Evolutionary conservation across 1,140 invertebrate species (phyloP).

Genomic region (Cherax destructor): DNA sequence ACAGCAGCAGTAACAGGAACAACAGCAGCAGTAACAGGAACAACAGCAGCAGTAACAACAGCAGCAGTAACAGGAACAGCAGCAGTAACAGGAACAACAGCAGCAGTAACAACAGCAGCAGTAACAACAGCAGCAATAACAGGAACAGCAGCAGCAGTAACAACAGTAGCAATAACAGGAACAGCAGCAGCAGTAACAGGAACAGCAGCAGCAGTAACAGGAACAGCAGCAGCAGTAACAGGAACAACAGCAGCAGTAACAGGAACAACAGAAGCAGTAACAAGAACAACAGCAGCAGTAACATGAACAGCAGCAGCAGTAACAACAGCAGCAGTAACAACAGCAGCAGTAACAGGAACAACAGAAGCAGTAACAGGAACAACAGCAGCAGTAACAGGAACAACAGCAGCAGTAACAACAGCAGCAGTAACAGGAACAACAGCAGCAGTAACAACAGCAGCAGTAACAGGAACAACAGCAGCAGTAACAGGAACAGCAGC

Average conservation of each 20-base stretch:
- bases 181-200: no score
- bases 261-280: no score
- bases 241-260: not conserved
- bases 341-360: not conserved
- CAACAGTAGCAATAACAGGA: not conserved
- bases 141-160: conserved; percentile 16
- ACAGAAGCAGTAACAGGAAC: not conserved
- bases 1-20: conserved; percentile 15
- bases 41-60: not conserved
- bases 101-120: not conserved
- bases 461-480: conserved; percentile 23
- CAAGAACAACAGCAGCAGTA: conserved; percentile 10
- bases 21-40: no score
- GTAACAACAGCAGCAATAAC: conserved; percentile 4
- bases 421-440: not conserved
- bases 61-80: not conserved
- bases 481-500: no score
- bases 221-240: not conserved
- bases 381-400: not conserved
- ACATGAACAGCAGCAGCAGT: conserved; percentile 8
- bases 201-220: not conserved
- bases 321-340: no score
- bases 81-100: not conserved
- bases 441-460: conserved; percentile 9
- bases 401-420: not conserved